These are phyloP conservation scores for Lasioglossum leucozonium DNA, from an alignment of 2,888 invertebrate species.

Conservation along the genomic window DNA sequence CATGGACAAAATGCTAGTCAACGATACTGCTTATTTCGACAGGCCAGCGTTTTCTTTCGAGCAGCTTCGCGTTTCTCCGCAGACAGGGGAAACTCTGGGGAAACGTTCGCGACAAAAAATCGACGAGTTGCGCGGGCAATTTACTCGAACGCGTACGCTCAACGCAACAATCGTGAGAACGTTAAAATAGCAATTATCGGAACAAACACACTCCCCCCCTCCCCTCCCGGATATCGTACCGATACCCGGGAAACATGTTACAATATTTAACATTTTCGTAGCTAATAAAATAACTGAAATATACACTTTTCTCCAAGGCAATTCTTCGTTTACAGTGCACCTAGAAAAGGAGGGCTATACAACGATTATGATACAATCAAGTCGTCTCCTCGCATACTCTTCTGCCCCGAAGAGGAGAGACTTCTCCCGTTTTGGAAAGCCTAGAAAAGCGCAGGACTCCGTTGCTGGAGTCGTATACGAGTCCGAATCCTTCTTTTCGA, in stretches of 20 bases:
- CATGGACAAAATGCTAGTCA: conserved; percentile 16
- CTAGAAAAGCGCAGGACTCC: conserved; percentile 22
- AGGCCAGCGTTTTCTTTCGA: conserved; percentile 19
- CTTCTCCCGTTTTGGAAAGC: conserved; percentile 37
- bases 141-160: conserved; percentile 21
- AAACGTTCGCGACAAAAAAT: neutral
- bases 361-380: conserved; percentile 67
- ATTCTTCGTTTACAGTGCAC: conserved; percentile 49
- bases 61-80: neutral
- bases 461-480: conserved; percentile 13
- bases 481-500: conserved; percentile 16
- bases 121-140: conserved; percentile 7
- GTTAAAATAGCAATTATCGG: conserved; percentile 22
- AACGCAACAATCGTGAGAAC: conserved; percentile 10
- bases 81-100: neutral
- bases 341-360: conserved; percentile 59
- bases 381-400: conserved; percentile 50
- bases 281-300: conserved; percentile 59
- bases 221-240: neutral
- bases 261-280: conserved; percentile 51
- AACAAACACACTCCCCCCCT: conserved; percentile 17
- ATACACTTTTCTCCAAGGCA: conserved; percentile 54
- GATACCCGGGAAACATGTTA: conserved; percentile 41
- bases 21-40: conserved; percentile 10
- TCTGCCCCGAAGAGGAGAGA: conserved; percentile 57